Evolutionary conservation across 2,888 invertebrate species (phyloP), one percentile per base, ranked within the genome.

Genomic region (Amphipyra tragopoginis): DNA sequence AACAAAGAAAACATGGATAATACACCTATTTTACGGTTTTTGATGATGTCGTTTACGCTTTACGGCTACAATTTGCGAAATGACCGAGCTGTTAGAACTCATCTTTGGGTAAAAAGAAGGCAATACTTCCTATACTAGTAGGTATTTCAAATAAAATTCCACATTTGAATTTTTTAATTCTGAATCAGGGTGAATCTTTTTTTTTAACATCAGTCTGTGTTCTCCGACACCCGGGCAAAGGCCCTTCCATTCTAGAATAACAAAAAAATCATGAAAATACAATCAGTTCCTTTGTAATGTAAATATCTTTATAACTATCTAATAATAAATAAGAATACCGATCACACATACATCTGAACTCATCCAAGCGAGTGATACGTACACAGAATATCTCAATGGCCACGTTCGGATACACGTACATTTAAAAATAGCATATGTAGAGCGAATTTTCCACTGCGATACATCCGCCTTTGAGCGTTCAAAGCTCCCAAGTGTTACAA

Each of bases 391-490:
- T 74, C 43, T 63, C 56, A 65, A 65, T 77, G 61, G 56, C 42
- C 71, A 42, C 60, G 63, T 72, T 69, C 53, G 53, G 39, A 65
- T 57, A 52, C 54, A 53, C 45, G 40, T 67, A 61, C 47, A 65
- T 73, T 71, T 69, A 81, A 73, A 80, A 79, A 80, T 79, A 81
- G 66, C 59, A 60, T 65, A 70, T 74, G 74, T 71, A 63, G 59
- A 74, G 70, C 60, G 69, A 72, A 80, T 81, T 80, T 81, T 80
- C 81, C 77, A 74, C 70, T 64, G 69, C 54, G 56, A 68, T 73
- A 72, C 71, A 79, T 75, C 60, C 72, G 69, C 55, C 64, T 80
- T 66, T 49, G 59, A 62, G 43, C 54, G 54, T 29, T 45, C 58
- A 45, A 51, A 65, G 50, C 47, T 66, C 50, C n/a, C 47, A 45